Percentiles rank a stretch among this genome's conserved stretches.
phyloP scores from a whole-genome alignment of 2,113 vertebrate genomes.

The Rhipidura dahli region DNA sequence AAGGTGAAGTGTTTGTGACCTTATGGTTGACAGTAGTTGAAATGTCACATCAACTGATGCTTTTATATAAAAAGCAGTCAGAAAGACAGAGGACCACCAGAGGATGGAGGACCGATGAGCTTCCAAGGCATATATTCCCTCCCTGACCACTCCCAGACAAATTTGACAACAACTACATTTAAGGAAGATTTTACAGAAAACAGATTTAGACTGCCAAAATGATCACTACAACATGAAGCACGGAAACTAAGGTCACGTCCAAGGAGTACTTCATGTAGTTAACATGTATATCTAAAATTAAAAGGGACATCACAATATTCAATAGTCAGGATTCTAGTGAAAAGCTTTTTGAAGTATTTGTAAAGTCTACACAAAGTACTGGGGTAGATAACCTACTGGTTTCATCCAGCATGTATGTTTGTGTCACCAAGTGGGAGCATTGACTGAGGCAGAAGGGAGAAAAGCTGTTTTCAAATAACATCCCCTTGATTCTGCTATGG shows the following conservation, averaged over 20 bases:
- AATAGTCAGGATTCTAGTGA: not conserved
- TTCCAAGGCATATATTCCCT: not conserved
- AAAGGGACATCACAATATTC: not conserved
- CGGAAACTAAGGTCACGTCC: not conserved
- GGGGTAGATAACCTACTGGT: not conserved
- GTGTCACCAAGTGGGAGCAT: not conserved
- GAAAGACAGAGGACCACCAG: not conserved
- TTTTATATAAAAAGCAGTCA: not conserved
- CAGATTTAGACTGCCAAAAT: not conserved
- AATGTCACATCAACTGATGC: not conserved
- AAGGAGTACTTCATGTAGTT: not conserved
- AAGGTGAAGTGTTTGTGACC: not conserved
- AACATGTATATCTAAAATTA: not conserved
- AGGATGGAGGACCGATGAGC: accelerated
- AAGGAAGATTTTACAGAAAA: not conserved
- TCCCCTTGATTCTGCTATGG: not conserved
- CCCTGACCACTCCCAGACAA: not conserved
- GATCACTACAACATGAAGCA: not conserved
- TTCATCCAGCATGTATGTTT: not conserved
- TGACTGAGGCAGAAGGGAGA: not conserved
- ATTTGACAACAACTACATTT: not conserved
- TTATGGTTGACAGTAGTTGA: not conserved
- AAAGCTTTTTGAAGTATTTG: not conserved
- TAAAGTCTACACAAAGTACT: not conserved
- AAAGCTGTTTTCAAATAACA: not conserved